Evolutionary conservation across 2,797 vertebrate genomes (phyloP).

Genomic region (Premnoplex brunnescens): DNA sequence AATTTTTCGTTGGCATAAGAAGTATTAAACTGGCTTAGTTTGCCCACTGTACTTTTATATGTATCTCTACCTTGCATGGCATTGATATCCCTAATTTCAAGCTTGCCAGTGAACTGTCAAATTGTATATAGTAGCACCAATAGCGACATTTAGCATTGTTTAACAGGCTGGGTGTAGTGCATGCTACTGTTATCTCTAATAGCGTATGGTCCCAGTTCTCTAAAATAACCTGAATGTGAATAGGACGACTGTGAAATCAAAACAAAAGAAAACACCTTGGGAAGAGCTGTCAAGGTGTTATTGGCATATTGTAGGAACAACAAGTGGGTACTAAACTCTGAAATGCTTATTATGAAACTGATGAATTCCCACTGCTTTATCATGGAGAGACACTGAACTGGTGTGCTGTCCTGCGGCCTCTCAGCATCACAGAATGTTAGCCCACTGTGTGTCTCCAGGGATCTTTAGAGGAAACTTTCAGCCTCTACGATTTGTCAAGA

Average conservation of each 20-base stretch:
- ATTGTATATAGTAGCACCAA: background rate
- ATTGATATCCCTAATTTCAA: background rate
- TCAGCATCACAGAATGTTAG: background rate
- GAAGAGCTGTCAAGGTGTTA: background rate
- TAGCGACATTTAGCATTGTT: background rate
- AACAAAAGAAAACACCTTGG: background rate
- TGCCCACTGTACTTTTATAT: background rate
- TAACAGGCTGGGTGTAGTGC: background rate
- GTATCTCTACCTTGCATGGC: background rate
- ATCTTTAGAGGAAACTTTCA: background rate
- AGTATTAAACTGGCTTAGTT: background rate
- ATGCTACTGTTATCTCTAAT: background rate
- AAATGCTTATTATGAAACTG: background rate
- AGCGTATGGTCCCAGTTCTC: background rate
- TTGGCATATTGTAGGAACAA: background rate
- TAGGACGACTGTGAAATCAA: background rate
- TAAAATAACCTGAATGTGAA: background rate
- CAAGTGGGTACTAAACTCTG: fast-evolving
- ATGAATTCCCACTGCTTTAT: background rate
- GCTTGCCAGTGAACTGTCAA: background rate
- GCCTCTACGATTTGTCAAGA: background rate
- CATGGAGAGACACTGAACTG: background rate
- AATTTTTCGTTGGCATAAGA: background rate
- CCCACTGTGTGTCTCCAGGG: background rate
- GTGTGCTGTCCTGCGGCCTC: fast-evolving